phyloP scores from a whole-genome alignment of 2,113 vertebrate species.

The Puntigrus tetrazona region DNA sequence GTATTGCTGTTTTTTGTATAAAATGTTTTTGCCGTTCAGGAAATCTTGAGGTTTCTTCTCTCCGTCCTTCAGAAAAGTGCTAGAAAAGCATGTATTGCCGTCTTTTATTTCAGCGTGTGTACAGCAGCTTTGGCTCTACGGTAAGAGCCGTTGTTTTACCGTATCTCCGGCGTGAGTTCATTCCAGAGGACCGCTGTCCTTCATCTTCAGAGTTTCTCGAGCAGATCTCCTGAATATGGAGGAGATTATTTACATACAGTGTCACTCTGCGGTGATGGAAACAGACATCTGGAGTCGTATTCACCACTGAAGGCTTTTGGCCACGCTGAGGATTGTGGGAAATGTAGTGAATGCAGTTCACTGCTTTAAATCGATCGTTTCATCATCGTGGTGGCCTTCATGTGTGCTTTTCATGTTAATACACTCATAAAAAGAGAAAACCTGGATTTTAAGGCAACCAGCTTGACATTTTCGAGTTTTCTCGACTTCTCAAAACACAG shows the following conservation, averaged over 20 bases:
- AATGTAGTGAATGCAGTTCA: neutral
- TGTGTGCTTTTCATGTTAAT: neutral
- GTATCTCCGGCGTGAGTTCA: too few species aligned
- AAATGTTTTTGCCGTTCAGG: neutral
- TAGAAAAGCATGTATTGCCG: too few species aligned
- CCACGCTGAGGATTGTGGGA: neutral
- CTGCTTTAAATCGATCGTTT: neutral
- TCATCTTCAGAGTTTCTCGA: conserved; percentile 3
- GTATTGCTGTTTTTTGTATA: too few species aligned
- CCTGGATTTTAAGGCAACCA: too few species aligned
- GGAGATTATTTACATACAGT: conserved; percentile 36
- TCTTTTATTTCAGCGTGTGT: neutral
- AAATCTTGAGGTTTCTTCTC: neutral
- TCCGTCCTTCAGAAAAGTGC: neutral
- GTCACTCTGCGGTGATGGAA: conserved; percentile 30
- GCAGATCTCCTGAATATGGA: conserved; percentile 36
- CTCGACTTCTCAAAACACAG: too few species aligned
- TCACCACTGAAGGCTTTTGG: neutral
- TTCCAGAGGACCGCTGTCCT: too few species aligned
- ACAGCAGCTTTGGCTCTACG: neutral
- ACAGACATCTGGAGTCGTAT: neutral
- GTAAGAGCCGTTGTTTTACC: neutral
- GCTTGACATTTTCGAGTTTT: too few species aligned
- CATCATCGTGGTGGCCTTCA: neutral
- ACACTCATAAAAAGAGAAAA: too few species aligned